These are phyloP conservation scores for Ochotona princeps DNA, from an alignment of 2,113 vertebrate species.

Conservation along the genomic window DNA sequence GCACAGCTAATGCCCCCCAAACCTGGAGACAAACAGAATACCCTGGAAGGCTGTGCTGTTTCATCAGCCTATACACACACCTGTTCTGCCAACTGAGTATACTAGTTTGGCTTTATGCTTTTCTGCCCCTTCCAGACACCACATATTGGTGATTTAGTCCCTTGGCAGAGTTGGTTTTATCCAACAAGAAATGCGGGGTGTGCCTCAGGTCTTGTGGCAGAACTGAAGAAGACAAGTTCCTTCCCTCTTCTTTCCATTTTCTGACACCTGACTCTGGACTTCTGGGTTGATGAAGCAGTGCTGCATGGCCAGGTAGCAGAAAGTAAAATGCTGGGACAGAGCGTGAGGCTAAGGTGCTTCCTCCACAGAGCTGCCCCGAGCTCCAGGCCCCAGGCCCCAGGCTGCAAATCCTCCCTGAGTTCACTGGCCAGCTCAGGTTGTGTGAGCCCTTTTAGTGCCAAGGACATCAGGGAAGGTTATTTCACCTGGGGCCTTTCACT, in stretches of 20 bases:
- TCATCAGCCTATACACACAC: neutral
- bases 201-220: neutral
- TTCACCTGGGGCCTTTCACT: neutral
- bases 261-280: neutral
- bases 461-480: neutral
- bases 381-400: neutral
- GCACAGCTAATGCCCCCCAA: neutral
- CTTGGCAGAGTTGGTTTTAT: slow-evolving; percentile 22
- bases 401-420: neutral
- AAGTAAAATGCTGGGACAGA: neutral
- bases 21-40: neutral
- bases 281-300: neutral
- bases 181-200: neutral
- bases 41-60: neutral
- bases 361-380: neutral
- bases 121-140: neutral
- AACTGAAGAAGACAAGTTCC: neutral
- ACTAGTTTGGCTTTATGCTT: neutral
- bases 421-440: neutral
- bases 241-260: neutral
- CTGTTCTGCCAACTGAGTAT: neutral
- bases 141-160: neutral
- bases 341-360: neutral
- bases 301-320: neutral
- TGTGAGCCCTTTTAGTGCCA: neutral